phyloP scores from a whole-genome alignment of 1,140 invertebrate species.

The Eriosoma lanigerum region DNA sequence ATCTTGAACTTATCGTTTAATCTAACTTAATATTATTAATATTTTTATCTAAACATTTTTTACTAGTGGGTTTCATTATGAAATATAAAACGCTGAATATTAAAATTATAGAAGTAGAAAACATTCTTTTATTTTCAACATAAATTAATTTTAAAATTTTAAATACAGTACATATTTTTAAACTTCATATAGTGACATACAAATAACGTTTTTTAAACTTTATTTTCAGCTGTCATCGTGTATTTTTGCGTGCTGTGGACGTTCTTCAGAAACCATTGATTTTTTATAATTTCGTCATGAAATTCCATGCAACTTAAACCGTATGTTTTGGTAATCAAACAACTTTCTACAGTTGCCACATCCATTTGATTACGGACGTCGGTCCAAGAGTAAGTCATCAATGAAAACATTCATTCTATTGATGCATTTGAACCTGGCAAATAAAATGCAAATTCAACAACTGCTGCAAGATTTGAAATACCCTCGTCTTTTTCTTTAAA shows the following conservation, averaged over 20 bases:
- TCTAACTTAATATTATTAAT: too few species aligned
- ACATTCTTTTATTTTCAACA: background rate
- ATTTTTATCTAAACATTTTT: too few species aligned
- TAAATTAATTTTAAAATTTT: background rate
- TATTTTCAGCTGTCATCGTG: background rate
- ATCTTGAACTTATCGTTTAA: too few species aligned
- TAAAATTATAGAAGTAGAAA: constrained; percentile 3
- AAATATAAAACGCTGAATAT: background rate
- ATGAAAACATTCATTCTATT: constrained; percentile 6
- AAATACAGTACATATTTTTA: background rate
- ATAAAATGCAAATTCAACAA: constrained; percentile 18
- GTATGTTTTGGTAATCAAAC: background rate
- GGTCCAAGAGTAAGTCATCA: constrained; percentile 13
- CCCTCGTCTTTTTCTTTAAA: constrained; percentile 2
- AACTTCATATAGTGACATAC: background rate
- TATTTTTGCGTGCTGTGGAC: too few species aligned
- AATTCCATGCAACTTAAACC: too few species aligned
- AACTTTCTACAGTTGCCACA: background rate
- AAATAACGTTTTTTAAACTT: background rate
- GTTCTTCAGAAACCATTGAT: too few species aligned
- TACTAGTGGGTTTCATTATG: background rate
- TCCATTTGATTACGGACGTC: constrained; percentile 4
- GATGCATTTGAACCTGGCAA: background rate
- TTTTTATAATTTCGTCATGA: too few species aligned
- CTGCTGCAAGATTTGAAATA: background rate